A percentile compares a stretch with the other conserved stretches of the same genome.
These are phyloP conservation scores for Galaxias olidus DNA, from an alignment of 2,797 vertebrate species.

Conservation along the genomic window DNA sequence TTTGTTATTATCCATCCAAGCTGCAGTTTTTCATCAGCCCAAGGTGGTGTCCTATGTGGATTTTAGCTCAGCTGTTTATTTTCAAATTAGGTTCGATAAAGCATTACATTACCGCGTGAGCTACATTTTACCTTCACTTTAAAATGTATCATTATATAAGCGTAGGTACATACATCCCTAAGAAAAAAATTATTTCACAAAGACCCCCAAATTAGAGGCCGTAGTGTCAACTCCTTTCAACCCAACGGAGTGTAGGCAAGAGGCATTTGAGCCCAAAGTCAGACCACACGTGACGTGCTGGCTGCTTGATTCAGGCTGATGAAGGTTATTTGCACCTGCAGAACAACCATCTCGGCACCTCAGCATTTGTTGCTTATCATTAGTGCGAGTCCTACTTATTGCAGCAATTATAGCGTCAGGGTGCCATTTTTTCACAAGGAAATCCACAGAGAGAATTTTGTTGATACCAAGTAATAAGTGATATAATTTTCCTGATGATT, in stretches of 20 bases:
- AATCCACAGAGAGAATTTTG: too few relatives aligned
- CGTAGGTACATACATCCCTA: too few relatives aligned
- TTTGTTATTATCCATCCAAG: conserved; percentile 22
- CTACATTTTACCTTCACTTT: conserved; percentile 27
- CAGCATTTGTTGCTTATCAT: neutral
- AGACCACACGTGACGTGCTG: neutral
- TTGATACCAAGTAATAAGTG: too few relatives aligned
- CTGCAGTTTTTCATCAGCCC: conserved; percentile 35
- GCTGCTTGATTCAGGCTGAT: neutral
- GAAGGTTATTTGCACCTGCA: neutral
- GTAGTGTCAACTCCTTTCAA: too few relatives aligned
- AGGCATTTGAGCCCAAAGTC: too few relatives aligned
- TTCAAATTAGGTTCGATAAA: conserved; percentile 44
- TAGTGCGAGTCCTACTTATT: neutral
- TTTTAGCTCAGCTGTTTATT: conserved; percentile 30
- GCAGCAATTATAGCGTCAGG: too few relatives aligned
- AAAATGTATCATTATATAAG: conserved; percentile 23
- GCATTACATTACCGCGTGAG: conserved; percentile 9
- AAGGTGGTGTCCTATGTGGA: conserved; percentile 12
- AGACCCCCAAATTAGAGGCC: too few relatives aligned
- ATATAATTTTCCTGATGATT: too few relatives aligned
- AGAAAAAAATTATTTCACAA: too few relatives aligned
- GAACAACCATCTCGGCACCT: neutral
- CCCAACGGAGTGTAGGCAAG: too few relatives aligned
- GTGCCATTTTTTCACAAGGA: too few relatives aligned